Percentiles rank a stretch among this genome's conserved stretches.
phyloP scores from a whole-genome alignment of 2,797 vertebrate species.

The Malacoraja senta region DNA sequence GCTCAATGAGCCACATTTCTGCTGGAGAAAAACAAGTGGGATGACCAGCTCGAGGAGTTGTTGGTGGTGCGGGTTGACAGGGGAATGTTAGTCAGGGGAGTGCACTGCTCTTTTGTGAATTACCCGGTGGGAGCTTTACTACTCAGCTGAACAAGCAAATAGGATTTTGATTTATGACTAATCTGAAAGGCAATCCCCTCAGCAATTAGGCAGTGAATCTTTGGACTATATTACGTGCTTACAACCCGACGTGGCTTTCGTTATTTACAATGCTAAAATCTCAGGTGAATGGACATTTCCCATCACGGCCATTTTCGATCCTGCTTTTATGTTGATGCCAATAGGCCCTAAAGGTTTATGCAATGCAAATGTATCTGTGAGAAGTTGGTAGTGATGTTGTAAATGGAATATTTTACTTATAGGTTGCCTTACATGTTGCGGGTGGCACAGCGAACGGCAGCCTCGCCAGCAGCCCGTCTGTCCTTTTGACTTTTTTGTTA shows the following conservation, averaged over 20 bases:
- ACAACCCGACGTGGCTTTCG: neutral
- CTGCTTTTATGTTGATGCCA: no score
- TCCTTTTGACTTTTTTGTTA: no score
- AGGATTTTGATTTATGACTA: no score
- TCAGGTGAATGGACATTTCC: neutral
- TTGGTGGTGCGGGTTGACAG: neutral
- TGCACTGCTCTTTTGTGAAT: neutral
- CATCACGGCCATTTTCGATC: neutral
- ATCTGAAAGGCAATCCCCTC: no score
- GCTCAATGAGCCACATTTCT: neutral
- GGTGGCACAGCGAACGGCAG: no score
- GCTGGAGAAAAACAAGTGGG: no score
- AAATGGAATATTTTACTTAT: neutral
- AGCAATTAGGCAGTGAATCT: no score
- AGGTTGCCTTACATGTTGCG: no score
- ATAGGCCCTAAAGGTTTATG: neutral
- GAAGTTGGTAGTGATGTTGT: neutral
- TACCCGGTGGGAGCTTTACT: no score
- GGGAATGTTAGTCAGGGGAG: neutral
- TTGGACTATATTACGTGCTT: no score
- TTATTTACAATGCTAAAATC: neutral
- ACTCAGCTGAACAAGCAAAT: no score
- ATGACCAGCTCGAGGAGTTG: neutral
- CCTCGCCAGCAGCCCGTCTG: no score
- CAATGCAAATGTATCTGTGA: neutral